Evolutionary conservation across 2,797 vertebrate species (phyloP).

Genomic region (Crax fasciolata): DNA sequence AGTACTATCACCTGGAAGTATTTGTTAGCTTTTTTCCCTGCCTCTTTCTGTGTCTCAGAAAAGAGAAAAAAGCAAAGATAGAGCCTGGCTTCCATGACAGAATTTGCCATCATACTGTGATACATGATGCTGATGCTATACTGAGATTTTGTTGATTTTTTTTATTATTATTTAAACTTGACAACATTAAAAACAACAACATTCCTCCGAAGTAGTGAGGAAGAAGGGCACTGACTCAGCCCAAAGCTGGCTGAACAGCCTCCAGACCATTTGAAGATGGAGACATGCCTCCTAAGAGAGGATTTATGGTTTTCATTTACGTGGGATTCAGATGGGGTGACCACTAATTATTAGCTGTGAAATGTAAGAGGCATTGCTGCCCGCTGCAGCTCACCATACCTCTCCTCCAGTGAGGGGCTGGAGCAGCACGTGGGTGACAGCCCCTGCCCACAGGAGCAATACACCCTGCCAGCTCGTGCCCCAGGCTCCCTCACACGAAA

Average conservation of each 20-base stretch:
- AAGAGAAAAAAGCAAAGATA: conserved; percentile 4
- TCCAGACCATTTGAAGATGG: neutral
- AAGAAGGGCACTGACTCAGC: neutral
- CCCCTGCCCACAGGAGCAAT: neutral
- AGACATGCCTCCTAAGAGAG: neutral
- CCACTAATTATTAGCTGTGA: neutral
- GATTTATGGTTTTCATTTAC: neutral
- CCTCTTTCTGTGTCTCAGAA: neutral
- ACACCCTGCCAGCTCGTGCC: fast-evolving
- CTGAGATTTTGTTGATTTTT: neutral
- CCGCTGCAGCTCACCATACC: neutral
- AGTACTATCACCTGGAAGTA: neutral
- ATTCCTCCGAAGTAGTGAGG: neutral
- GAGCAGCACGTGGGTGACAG: fast-evolving
- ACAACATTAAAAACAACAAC: neutral
- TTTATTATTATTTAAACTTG: neutral
- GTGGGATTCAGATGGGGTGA: neutral
- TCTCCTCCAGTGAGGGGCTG: neutral
- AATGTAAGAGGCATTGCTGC: neutral
- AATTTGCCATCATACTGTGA: neutral
- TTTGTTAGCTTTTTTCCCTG: neutral
- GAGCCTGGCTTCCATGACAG: neutral
- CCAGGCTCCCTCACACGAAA: neutral
- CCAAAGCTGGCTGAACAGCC: neutral
- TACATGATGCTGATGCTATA: neutral